Base-by-base conservation (phyloP, 2,888 invertebrate species). In the Eupsilia transversa region DNA sequence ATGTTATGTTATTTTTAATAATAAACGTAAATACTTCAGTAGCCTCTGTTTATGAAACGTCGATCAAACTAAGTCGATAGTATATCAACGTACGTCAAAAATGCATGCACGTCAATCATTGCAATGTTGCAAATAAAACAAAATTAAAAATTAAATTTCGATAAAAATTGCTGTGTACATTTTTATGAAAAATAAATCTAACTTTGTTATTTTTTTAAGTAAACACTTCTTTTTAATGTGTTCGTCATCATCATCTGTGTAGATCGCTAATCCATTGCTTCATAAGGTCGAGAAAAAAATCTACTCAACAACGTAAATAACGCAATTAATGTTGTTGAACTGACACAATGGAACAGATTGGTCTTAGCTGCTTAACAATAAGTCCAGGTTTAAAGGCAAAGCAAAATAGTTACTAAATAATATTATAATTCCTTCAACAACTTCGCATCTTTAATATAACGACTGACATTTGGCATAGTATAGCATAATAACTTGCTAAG, bases 31-130 rank as follows among this genome's bases (percentile, higher is more conserved):
- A 78, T 71, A 70, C 20, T 30, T 72, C 41, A n/a, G n/a, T 23
- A 23, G 0, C 27, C 27, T 61, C 49, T 69, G 41, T 74, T 43
- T 60, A 74, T 20, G 17, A 49, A 68, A 60, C 30, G n/a, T 65
- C 60, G 6, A 54, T 79, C 68, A 60, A 46, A 27, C 0, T 6
- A 6, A 20, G 3, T n/a, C 0, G 41, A 3, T 46, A 56, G 35
- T 69, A 17, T n/a, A 61, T 80, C 54, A 41, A 43, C 5, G n/a
- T 38, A 68, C 27, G 14, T 72, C 54, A 72, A 61, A 79, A 72
- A 63, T 17, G 14, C 14, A 14, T 20, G 23, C 30, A 23, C 7
- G 33, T 65, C 35, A 77, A 46, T 52, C 71, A 65, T 54, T 65
- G 49, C 30, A 10, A 38, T 41, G 30, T 17, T 49, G 2, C 38